Evolutionary conservation across 2,888 invertebrate genomes (phyloP), one percentile per base, ranked within the genome.

Genomic region (Clitarchus hookeri): DNA sequence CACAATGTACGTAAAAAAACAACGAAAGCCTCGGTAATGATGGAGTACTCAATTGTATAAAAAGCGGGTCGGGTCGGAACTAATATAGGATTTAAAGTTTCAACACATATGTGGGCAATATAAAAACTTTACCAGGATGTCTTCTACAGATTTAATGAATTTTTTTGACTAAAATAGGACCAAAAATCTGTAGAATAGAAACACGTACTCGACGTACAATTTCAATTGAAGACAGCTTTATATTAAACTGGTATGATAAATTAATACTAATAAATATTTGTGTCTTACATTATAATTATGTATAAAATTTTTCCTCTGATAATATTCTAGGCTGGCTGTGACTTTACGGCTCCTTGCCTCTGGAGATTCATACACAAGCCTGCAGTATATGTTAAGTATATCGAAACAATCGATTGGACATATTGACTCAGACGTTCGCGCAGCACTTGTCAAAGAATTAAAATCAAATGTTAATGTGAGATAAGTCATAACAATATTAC

Each of bases 41-140:
- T 80, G 80, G 80, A 9, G 36, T 26, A 80, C 36, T 80, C 12
- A 11, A 80, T 26, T 80, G 80, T 80, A 80, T 26, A 80, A 80
- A 36, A 80, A 80, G 36, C 4, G 36, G 26, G 26, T 6, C 36
- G 80, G 80, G 4, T 80, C 80, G 36, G 80, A 80, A 80, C 80
- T 80, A 6, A 36, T 26, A 26, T 11, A 25, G 36, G 80, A 80
- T 80, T 80, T 80, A 19, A 80, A 80, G 26, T 80, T 80, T 19
- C 80, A 80, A 36, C 26, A 26, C 36, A 80, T 80, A 13, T 13
- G 80, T 36, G 36, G 80, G 6, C 25, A 80, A 25, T 36, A 80
- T 19, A 80, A 80, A 80, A 80, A 80, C 80, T 80, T 80, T 80
- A 80, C 26, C 6, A 80, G 80, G 80, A 26, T 80, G 80, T 80